These are phyloP conservation scores for Rhyacophila brunnea DNA, from an alignment of 1,140 invertebrate species.

Conservation along the genomic window DNA sequence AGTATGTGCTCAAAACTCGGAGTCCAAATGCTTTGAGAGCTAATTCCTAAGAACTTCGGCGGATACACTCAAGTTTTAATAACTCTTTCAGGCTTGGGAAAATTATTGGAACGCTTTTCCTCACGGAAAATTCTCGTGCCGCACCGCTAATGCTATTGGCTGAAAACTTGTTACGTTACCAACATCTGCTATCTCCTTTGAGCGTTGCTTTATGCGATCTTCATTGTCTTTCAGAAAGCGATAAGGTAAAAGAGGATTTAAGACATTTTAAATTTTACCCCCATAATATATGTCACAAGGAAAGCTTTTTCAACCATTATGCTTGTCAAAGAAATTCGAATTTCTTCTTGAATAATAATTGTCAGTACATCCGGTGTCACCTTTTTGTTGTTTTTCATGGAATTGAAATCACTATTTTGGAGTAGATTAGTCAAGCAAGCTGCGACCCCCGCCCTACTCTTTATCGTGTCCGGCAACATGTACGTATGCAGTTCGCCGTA, in stretches of 20 bases:
- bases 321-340: no score
- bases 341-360: no score
- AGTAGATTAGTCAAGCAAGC: no score
- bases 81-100: constrained; percentile 10
- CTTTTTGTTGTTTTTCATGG: no score
- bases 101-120: constrained; percentile 24
- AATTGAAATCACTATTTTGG: no score
- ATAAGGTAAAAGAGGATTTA: background rate
- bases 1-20: no score
- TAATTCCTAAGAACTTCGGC: background rate
- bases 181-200: constrained; percentile 19
- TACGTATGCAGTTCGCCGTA: no score
- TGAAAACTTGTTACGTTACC: constrained; percentile 20
- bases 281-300: no score
- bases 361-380: no score
- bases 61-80: constrained; percentile 6
- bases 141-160: constrained; percentile 8
- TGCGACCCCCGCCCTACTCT: no score
- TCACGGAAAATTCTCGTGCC: constrained; percentile 3
- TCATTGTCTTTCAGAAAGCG: constrained; percentile 16
- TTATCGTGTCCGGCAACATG: no score
- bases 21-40: background rate
- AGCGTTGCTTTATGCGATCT: constrained; percentile 17
- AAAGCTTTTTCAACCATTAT: background rate
- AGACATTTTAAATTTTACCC: constrained; percentile 15